These are phyloP conservation scores for Gobius niger DNA, from an alignment of 2,113 vertebrate genomes.

Conservation along the genomic window DNA sequence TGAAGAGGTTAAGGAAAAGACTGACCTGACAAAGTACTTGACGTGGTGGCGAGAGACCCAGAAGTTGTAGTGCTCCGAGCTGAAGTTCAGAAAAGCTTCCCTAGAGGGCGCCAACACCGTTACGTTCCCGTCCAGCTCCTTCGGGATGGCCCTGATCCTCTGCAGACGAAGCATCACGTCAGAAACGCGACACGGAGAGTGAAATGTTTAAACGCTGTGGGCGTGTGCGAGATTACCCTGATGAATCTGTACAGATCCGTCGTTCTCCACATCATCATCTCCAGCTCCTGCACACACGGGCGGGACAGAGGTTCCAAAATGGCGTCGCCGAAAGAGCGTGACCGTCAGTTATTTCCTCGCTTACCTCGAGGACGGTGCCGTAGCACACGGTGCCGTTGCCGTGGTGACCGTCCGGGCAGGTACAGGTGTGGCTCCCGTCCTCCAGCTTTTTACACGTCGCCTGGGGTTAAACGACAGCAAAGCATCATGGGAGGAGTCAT, in stretches of 20 bases:
- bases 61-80: constrained; percentile 59
- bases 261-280: neutral
- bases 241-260: neutral
- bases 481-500: neutral
- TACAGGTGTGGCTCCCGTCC: constrained; percentile 76
- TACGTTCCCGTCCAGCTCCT: constrained; percentile 74
- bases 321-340: too few species aligned
- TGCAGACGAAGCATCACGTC: neutral
- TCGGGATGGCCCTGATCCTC: constrained; percentile 17
- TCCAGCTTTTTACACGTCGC: constrained; percentile 78
- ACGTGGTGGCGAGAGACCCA: constrained; percentile 79
- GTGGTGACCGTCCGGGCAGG: constrained; percentile 76
- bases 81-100: constrained; percentile 74
- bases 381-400: constrained; percentile 88
- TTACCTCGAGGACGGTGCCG: constrained; percentile 75
- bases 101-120: constrained; percentile 83
- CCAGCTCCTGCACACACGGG: neutral
- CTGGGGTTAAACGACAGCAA: constrained; percentile 59
- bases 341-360: neutral
- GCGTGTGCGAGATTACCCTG: neutral
- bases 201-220: too few species aligned
- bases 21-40: constrained; percentile 82
- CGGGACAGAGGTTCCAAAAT: too few species aligned
- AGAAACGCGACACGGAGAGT: neutral
- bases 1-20: too few species aligned